Evolutionary conservation across 2,797 vertebrate genomes (phyloP).

Genomic region (Nannoperca australis): DNA sequence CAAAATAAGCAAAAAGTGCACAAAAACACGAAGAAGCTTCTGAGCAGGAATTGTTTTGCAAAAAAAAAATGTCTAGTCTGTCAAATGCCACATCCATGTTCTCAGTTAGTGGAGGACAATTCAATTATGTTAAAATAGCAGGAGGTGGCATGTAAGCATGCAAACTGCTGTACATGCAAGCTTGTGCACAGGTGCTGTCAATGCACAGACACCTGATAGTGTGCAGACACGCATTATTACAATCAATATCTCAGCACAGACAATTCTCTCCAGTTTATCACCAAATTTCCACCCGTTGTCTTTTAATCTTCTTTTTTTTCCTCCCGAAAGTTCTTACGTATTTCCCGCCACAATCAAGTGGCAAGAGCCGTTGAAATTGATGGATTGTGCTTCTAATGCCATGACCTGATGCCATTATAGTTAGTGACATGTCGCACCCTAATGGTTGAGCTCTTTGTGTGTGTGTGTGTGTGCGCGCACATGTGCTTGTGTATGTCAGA

Average conservation of each 20-base stretch:
- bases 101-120: constrained; percentile 19
- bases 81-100: constrained; percentile 43
- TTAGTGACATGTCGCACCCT: constrained; percentile 71
- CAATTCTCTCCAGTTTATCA: constrained; percentile 25
- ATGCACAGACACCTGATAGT: background rate
- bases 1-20: constrained; percentile 21
- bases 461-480: constrained; percentile 9
- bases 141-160: constrained; percentile 24
- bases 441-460: constrained; percentile 59
- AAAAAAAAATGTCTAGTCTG: constrained; percentile 17
- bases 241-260: constrained; percentile 25
- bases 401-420: constrained; percentile 69
- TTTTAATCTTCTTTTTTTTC: constrained; percentile 22
- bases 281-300: constrained; percentile 19
- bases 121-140: constrained; percentile 39
- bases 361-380: constrained; percentile 55
- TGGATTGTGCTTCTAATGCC: constrained; percentile 65
- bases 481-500: constrained; percentile 46
- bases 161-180: background rate
- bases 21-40: background rate
- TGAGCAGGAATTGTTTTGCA: constrained; percentile 1
- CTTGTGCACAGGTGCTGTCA: constrained; percentile 1
- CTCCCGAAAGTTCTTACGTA: constrained; percentile 21
- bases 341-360: constrained; percentile 37
- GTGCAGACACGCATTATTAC: constrained; percentile 12